Percentiles rank a stretch among this genome's conserved stretches.
These are phyloP conservation scores for Corapipo altera DNA, from an alignment of 2,113 vertebrate genomes.

Conservation along the genomic window DNA sequence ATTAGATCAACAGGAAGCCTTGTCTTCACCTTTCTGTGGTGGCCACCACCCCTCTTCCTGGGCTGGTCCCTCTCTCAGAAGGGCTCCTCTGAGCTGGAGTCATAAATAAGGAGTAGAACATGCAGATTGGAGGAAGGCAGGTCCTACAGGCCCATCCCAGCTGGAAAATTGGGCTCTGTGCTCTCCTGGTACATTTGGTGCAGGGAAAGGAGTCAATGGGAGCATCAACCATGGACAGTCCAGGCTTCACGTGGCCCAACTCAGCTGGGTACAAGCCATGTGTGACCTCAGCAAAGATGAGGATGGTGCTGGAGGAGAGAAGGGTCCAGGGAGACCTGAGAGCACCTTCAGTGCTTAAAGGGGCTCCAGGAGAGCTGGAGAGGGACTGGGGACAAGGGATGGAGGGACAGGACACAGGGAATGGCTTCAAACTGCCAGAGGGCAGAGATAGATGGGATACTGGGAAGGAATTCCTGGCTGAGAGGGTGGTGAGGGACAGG, in stretches of 20 bases:
- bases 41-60: neutral
- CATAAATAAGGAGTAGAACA: neutral
- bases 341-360: rapidly evolving
- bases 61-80: neutral
- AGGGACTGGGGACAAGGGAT: neutral
- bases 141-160: neutral
- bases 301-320: neutral
- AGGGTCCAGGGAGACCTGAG: neutral
- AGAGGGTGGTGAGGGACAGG: neutral
- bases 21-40: neutral
- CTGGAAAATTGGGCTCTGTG: rapidly evolving
- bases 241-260: neutral
- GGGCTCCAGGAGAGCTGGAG: neutral
- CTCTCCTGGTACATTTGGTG: neutral
- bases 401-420: neutral
- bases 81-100: neutral
- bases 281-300: neutral
- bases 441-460: neutral
- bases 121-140: neutral
- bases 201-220: neutral
- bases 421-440: neutral
- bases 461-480: neutral
- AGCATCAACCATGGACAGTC: neutral
- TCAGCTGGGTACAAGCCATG: neutral
- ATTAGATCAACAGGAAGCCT: neutral